Base-by-base conservation (phyloP, 2,113 vertebrate genomes). In the Amphiprion percula region DNA sequence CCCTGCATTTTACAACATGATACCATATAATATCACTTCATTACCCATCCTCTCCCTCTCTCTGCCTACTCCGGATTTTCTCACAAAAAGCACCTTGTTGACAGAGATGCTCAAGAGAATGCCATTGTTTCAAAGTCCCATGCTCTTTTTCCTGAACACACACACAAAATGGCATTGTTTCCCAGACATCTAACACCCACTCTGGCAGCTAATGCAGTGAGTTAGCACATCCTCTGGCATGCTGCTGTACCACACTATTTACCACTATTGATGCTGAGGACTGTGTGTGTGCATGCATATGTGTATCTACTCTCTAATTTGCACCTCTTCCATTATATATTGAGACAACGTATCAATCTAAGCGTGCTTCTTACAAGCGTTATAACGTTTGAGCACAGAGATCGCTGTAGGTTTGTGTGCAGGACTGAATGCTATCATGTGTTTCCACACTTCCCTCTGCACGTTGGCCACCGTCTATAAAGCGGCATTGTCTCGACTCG, bases 151-250 rank as follows among this genome's bases (percentile, higher is more conserved):
- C 6, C 50, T 37, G 24, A 55, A 66, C 55, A 54, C 72, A 61
- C 83, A 77, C 83, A 95, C 90, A 95, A 85, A 91, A 89, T 83
- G 74, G 72, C 86, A 92, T 95, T 95, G 95, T 95, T 94, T 92
- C 84, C 58, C 67, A 67, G 94, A 91, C 86, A 95, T 83, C 77
- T 37, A 88, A 94, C 90, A 93, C 91, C 86, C 44, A 64, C 49
- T 64, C 77, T 84, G 88, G 91, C 92, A 93, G 74, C 82, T 68
- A 53, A 68, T 79, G 63, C 77, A 56, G 79, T 88, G 91, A 92
- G 86, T 93, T 93, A 92, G 87, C 89, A 92, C 88, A 90, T 92
- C 77, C 37, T 84, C 56, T 91, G 92, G 88, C 91, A 93, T 87
- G 89, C 54, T 52, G 65, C 79, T 82, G 28, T 68, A 87, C 84